These are phyloP conservation scores for Euplagia quadripunctaria DNA, from an alignment of 2,888 invertebrate genomes.

Conservation along the genomic window DNA sequence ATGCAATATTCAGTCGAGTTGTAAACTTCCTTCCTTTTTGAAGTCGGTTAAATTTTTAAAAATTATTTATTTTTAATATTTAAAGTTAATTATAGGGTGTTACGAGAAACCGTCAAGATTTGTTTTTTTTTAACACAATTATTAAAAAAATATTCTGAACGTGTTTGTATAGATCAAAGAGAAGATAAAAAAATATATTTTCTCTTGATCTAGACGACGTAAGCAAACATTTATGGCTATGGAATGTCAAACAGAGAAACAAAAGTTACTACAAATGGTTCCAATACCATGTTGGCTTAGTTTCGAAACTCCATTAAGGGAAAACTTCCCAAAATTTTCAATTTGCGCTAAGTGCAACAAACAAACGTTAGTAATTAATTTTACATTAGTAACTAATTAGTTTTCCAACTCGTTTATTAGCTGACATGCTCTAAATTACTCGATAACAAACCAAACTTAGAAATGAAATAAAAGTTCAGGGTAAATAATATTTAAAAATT, in stretches of 20 bases:
- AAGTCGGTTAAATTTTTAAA: no score
- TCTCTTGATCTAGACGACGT: no score
- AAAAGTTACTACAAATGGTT: neutral
- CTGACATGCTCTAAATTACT: neutral
- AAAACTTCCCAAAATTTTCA: conserved; percentile 7
- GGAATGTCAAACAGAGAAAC: neutral
- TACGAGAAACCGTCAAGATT: neutral
- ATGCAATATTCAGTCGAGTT: no score
- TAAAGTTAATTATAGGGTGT: neutral
- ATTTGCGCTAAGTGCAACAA: conserved; percentile 2
- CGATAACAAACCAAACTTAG: neutral
- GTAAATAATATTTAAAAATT: no score
- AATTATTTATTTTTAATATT: no score
- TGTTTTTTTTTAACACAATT: neutral
- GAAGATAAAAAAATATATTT: neutral
- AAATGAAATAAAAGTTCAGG: neutral
- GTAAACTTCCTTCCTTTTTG: no score
- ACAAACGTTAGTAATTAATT: conserved; percentile 4
- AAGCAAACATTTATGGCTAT: neutral
- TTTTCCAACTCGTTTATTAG: neutral
- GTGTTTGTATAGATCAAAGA: neutral
- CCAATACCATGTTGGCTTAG: neutral
- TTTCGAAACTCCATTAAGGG: conserved; percentile 29
- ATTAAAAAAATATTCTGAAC: neutral
- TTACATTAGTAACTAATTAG: conserved; percentile 8